Base-by-base conservation (phyloP, 2,888 invertebrate species). In the Micropterix aruncella region DNA sequence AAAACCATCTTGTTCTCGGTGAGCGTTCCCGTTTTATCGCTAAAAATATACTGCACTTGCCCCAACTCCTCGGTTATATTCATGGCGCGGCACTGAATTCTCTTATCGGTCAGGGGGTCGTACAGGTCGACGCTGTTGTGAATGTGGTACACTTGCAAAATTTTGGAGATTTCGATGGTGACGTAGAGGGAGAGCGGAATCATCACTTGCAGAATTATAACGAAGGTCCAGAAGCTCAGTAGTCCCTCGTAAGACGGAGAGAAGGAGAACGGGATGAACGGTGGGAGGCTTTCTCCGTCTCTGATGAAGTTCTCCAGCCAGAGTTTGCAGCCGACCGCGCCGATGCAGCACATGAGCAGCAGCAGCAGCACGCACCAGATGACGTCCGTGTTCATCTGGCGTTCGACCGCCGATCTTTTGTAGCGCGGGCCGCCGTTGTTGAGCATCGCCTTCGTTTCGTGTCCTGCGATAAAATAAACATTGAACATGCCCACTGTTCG, bases 1-100 rank as follows among this genome's bases (percentile, higher is more conserved):
- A 97, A 97, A 57, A 94, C 78, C 96, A 97, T 97, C 63, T 91
- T 85, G 63, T 97, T 97, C 65, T 96, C 95, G 1, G 97, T 97
- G 45, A 97, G 68, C 2, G 97, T 97, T 3, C 97, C 97, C 1
- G 97, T 97, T 68, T 97, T 97, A 62, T 97, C 97, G 7, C 91
- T 92, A 66, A 97, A 96, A 51, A 97, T 77, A 58, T 96, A 95
- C 50, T 60, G 61, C 52, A 82, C 79, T 70, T 97, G 96, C 1
- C 97, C 97, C 53, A 97, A 74, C 65, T 97, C 96, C 63, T 97
- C 96, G 0, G 95, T 93, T 50, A 97, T 95, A 62, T 97, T 96
- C 58, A 94, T 75, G 38, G 95, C 94, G 37, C 94, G 80, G 61
- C 95, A 97, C 64, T 44, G 38, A 17, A 87, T 79, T 52, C 80